Conservation (phyloP, 2,113 vertebrate species). For the Clarias gariepinus region DNA sequence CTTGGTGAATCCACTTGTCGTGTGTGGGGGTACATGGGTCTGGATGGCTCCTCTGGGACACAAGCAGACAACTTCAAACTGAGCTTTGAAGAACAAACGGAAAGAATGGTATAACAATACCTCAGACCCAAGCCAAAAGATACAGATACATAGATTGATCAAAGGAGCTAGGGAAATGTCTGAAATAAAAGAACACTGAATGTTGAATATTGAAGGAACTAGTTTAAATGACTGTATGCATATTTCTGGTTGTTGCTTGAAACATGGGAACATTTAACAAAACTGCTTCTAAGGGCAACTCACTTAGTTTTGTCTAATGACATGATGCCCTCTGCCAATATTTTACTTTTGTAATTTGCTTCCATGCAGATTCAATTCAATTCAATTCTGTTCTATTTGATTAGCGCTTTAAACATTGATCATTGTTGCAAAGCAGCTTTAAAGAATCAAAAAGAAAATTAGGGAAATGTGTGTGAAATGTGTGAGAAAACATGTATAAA, state of each 20-base stretch:
- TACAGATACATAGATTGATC: neutral
- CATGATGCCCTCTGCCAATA: neutral
- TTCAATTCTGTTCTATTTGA: no score
- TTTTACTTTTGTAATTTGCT: neutral
- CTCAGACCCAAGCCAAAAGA: constrained; percentile 9
- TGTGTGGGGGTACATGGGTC: constrained; percentile 87
- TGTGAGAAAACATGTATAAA: no score
- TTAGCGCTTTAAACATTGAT: no score
- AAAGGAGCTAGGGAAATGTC: neutral
- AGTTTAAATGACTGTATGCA: neutral
- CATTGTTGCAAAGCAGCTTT: no score
- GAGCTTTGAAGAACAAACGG: constrained; percentile 83
- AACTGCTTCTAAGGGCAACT: neutral
- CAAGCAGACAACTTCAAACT: constrained; percentile 84
- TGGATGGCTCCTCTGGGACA: constrained; percentile 81
- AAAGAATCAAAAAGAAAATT: no score
- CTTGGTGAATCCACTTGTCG: constrained; percentile 67
- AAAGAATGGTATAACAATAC: constrained; percentile 75
- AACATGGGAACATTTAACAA: neutral
- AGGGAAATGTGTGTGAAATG: no score
- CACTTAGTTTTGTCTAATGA: neutral
- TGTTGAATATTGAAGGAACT: neutral
- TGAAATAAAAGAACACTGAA: neutral
- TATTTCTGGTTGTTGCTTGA: neutral
- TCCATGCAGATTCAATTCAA: neutral